Evolutionary conservation across 2,888 invertebrate genomes (phyloP), one percentile per base, ranked within the genome.

Genomic region (Lithophane leautieri): DNA sequence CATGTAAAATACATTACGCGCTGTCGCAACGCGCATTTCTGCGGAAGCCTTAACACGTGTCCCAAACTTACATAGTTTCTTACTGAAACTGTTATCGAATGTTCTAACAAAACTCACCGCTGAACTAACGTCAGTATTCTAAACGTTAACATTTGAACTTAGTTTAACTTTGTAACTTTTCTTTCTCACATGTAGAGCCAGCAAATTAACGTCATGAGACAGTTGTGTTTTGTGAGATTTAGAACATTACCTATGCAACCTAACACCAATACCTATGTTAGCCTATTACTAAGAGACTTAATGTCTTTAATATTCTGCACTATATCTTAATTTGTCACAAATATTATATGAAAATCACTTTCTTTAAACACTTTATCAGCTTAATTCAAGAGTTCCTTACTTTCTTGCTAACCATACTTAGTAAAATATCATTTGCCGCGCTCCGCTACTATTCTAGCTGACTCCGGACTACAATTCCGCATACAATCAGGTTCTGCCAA

Each of bases 111-210:
- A 75, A 81, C 72, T 78, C 52, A 73, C 56, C 62, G 77, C 52
- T 58, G 63, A 58, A 85, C 78, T 73, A 66, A 70, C 82, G 73
- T 82, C 82, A 85, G 67, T 82, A 82, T 82, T 82, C 85, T 70
- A 63, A 70, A 70, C 66, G 78, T 68, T 54, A 44, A 56, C 76
- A 66, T 70, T 70, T 56, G 9, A 77, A 66, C 76, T 83, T 66
- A 76, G 70, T 86, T 82, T 79, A 79, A 73, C 70, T 85, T 68
- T 19, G 56, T 25, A 63, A 71, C 34, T 82, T 68, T 82, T 70
- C 73, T 85, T 72, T 70, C 54, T 47, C n/a, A 16, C 42, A 16
- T 3, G 81, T 67, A 81, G 54, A 73, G 84, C 69, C 68, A 50
- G 63, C 50, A 58, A 60, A 34, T 54, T 60, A 22, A 52, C 0